A percentile compares a stretch with the other conserved stretches of the same genome.
Conservation (phyloP, 2,113 vertebrate genomes). For the Rhineura floridana region DNA sequence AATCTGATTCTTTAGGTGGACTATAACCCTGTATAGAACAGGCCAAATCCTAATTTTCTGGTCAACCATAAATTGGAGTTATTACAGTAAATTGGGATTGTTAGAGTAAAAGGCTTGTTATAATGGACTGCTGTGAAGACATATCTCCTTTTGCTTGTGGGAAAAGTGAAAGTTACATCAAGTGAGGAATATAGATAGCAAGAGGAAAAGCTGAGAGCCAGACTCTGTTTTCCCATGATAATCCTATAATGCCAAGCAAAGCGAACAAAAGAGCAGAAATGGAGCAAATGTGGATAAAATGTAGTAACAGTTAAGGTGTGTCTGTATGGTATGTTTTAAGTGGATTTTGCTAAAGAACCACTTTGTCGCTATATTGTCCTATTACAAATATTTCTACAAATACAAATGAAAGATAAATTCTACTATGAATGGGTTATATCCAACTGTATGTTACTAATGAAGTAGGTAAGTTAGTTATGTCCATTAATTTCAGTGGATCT, state of each 20-base stretch:
- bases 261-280: background rate
- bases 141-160: background rate
- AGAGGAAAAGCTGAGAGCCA: background rate
- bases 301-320: background rate
- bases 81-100: background rate
- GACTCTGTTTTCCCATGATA: background rate
- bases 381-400: background rate
- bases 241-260: background rate
- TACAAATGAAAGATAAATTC: slow-evolving; percentile 44
- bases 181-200: background rate
- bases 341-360: background rate
- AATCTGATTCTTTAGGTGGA: background rate
- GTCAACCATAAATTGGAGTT: background rate
- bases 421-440: background rate
- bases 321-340: background rate
- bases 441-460: slow-evolving; percentile 9
- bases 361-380: slow-evolving; percentile 18
- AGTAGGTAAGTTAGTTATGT: background rate
- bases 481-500: no score
- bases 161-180: background rate
- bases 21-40: background rate
- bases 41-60: background rate
- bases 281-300: background rate
- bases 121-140: background rate
- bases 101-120: background rate